Evolutionary conservation across 1,140 invertebrate genomes (phyloP).

Genomic region (Drosophila kurseongensis): DNA sequence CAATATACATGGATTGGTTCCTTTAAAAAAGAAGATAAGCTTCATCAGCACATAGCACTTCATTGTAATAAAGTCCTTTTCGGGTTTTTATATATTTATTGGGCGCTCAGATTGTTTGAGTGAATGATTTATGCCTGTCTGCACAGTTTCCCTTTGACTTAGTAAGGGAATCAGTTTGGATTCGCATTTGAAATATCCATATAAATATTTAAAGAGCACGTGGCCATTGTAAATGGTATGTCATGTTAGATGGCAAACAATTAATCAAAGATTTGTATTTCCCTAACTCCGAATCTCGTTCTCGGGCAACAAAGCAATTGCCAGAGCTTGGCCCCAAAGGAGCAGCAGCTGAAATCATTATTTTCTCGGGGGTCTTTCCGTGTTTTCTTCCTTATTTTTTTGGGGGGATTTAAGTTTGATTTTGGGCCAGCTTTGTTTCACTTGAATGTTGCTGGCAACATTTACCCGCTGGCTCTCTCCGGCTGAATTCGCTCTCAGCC

Average conservation of each 20-base stretch:
- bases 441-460: slow-evolving; percentile 11
- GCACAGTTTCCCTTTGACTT: slow-evolving; percentile 17
- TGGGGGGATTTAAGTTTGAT: slow-evolving; percentile 8
- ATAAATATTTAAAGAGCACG: slow-evolving; percentile 82
- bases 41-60: slow-evolving; percentile 13
- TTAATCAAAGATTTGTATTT: slow-evolving; percentile 81
- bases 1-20: slow-evolving; percentile 11
- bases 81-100: slow-evolving; percentile 12
- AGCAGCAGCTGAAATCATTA: slow-evolving; percentile 34
- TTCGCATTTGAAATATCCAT: slow-evolving; percentile 45
- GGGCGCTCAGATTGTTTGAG: slow-evolving; percentile 37
- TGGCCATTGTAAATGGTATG: slow-evolving; percentile 80
- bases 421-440: slow-evolving; percentile 17
- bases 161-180: slow-evolving; percentile 33
- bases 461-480: slow-evolving; percentile 42
- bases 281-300: slow-evolving; percentile 31
- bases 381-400: neutral
- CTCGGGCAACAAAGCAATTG: slow-evolving; percentile 20
- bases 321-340: slow-evolving; percentile 26
- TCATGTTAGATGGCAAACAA: slow-evolving; percentile 73
- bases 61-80: slow-evolving; percentile 36
- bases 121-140: slow-evolving; percentile 73
- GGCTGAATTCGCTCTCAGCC: slow-evolving; percentile 6
- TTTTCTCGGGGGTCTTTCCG: slow-evolving; percentile 17
- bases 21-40: slow-evolving; percentile 47